Conservation (phyloP, 2,113 vertebrate species). For the Cheilinus undulatus region DNA sequence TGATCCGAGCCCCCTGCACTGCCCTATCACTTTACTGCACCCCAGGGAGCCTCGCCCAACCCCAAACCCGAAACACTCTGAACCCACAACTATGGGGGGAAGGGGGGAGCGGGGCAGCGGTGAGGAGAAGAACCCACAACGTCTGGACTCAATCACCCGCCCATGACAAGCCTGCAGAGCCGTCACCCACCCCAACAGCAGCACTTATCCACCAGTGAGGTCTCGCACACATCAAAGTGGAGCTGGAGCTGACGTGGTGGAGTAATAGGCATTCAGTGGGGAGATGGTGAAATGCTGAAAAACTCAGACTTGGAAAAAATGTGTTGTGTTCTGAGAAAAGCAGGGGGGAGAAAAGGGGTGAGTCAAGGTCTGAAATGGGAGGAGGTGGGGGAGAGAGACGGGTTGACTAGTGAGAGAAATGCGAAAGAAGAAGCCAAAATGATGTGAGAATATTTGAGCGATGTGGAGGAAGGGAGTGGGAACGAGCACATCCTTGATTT, state of each 20-base stretch:
- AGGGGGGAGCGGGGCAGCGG: background rate
- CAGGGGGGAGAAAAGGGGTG: conserved; percentile 8
- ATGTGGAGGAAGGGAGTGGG: conserved; percentile 35
- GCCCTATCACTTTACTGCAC: conserved; percentile 80
- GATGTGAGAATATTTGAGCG: conserved; percentile 56
- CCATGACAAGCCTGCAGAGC: conserved; percentile 68
- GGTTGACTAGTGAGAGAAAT: conserved; percentile 50
- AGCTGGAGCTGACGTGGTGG: conserved; percentile 46
- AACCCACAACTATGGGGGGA: conserved; percentile 41
- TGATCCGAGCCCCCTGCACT: conserved; percentile 51
- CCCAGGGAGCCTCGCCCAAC: conserved; percentile 68
- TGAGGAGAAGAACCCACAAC: conserved; percentile 61
- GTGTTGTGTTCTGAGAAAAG: conserved; percentile 57
- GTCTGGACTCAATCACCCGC: conserved; percentile 79
- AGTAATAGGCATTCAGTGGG: conserved; percentile 70
- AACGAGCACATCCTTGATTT: conserved; percentile 55
- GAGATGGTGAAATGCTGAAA: conserved; percentile 61
- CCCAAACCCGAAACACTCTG: conserved; percentile 51
- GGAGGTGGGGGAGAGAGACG: conserved; percentile 3
- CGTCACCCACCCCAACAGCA: conserved; percentile 53
- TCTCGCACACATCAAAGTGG: conserved; percentile 76
- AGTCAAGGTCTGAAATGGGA: conserved; percentile 12
- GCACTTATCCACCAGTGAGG: conserved; percentile 77
- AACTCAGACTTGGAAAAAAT: conserved; percentile 55
- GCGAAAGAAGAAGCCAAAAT: conserved; percentile 50